Evolutionary conservation across 2,113 vertebrate genomes (phyloP), one percentile per base, ranked within the genome.

Genomic region (Ranitomeya imitator): DNA sequence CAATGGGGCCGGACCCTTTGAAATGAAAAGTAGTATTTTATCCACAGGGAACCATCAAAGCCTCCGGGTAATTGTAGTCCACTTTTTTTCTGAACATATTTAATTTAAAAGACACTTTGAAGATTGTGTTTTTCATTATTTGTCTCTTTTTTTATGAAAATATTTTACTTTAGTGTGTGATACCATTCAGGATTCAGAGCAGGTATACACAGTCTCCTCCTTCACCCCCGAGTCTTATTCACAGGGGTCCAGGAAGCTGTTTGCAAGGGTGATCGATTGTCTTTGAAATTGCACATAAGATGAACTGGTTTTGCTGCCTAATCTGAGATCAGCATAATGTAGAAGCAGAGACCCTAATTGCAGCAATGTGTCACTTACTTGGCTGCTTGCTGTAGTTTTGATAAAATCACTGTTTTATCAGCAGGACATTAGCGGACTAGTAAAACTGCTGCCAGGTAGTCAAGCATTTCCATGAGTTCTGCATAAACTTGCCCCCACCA

Each of bases 31-130:
- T n/a, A 52, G 13, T 19, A 37, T 86, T 86, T 79, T 37, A 60
- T 76, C 60, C 31, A 65, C 45, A 23, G 76, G 74, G 60, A 77
- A 78, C 85, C 85, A 59, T 86, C 31, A 65, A 78, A 63, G 85
- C 55, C 59, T 14, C 8, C n/a, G 60, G 84, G 74, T 76, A 85
- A 85, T 85, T 76, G 71, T 73, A 85, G 54, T 54, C 52, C 67
- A 57, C 51, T 23, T 3, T 73, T 61, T 52, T 81, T 59, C 26
- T 65, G 11, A 19, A 51, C 26, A 52, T 18, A 83, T 51, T 83
- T 54, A 67, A 45, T 65, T 52, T 67, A 63, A 67, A 81, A 18
- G 37, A 51, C 73, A 52, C 73, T 76, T 76, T 76, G 73, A 52
- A 76, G 45, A 76, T 76, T 0, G 14, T 37, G 18, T 51, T 76